Evolutionary conservation across 2,888 invertebrate genomes (phyloP).

Genomic region (Eilema griseolum): DNA sequence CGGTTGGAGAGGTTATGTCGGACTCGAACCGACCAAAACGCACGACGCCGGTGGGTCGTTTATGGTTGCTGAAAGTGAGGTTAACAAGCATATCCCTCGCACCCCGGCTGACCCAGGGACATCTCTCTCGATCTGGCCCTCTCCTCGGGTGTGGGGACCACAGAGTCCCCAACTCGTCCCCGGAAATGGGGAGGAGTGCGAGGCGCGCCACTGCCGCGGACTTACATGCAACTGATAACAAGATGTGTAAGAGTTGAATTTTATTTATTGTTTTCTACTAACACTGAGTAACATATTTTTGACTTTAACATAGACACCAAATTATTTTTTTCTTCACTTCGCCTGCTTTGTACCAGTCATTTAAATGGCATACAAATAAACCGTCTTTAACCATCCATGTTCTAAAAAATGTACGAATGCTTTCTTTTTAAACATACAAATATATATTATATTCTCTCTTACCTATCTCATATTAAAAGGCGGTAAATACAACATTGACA

Average conservation of each 20-base stretch:
- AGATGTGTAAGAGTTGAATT: not conserved
- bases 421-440: not conserved
- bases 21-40: too few species aligned
- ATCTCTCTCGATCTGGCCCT: too few species aligned
- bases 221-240: not conserved
- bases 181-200: too few species aligned
- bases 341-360: not conserved
- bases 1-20: too few species aligned
- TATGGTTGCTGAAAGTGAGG: too few species aligned
- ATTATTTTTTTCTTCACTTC: not conserved
- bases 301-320: not conserved
- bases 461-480: not conserved
- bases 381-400: not conserved
- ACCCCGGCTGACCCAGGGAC: too few species aligned
- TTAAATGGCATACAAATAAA: not conserved
- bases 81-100: too few species aligned
- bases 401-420: not conserved
- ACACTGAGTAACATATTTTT: constrained; percentile 1
- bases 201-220: too few species aligned
- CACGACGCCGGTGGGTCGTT: too few species aligned
- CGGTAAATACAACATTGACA: not conserved
- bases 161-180: too few species aligned
- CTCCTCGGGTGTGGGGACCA: too few species aligned
- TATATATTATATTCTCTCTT: not conserved
- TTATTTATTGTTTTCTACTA: constrained; percentile 1